phyloP scores from a whole-genome alignment of 2,888 invertebrate species.

The Amblyteles armatorius region DNA sequence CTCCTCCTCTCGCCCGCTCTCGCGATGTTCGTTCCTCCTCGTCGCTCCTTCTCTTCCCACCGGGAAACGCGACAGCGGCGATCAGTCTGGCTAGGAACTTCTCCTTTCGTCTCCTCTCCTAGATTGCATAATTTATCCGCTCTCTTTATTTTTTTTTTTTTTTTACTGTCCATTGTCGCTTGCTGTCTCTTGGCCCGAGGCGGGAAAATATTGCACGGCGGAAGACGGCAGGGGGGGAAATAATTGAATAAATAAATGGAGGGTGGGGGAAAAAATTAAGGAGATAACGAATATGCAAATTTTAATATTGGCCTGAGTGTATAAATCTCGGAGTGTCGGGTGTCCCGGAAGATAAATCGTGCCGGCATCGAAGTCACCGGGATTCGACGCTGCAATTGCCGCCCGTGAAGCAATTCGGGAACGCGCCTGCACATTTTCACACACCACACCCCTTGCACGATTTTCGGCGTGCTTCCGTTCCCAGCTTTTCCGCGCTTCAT shows the following conservation, averaged over 20 bases:
- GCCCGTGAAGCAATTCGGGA: neutral
- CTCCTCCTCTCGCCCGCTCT: constrained; percentile 41
- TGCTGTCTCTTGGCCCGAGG: neutral
- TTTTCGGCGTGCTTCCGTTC: constrained; percentile 4
- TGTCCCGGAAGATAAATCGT: constrained; percentile 5
- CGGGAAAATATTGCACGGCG: too few species aligned
- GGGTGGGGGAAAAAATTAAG: neutral
- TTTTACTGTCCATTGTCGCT: constrained; percentile 53
- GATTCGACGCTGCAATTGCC: neutral
- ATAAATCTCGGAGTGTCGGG: neutral
- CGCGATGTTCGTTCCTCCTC: constrained; percentile 20
- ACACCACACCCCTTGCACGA: constrained; percentile 10
- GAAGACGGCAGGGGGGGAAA: too few species aligned
- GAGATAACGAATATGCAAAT: neutral
- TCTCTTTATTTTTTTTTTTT: constrained; percentile 60
- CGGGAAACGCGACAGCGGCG: constrained; percentile 59
- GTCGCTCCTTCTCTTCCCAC: constrained; percentile 65
- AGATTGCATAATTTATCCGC: constrained; percentile 70
- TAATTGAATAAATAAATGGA: constrained; percentile 23
- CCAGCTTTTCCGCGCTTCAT: constrained; percentile 11
- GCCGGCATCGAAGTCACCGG: constrained; percentile 37
- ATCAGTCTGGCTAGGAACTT: constrained; percentile 56
- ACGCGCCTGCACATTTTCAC: neutral
- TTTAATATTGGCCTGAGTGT: neutral
- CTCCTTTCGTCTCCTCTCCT: constrained; percentile 46